phyloP scores from a whole-genome alignment of 2,888 invertebrate genomes.

The Drosophila bunnanda region DNA sequence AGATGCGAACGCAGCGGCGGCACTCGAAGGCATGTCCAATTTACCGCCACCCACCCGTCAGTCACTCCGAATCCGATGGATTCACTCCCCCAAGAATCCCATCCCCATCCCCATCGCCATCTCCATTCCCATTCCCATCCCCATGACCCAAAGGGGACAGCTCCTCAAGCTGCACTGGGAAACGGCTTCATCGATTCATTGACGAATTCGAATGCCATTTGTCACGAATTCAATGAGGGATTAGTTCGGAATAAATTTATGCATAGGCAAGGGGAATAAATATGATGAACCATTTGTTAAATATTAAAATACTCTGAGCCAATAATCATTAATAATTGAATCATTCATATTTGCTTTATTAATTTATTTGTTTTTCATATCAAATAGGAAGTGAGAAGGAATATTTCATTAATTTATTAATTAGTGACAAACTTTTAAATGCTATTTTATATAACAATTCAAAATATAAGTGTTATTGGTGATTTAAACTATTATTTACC shows the following conservation, averaged over 20 bases:
- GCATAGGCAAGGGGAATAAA: not conserved
- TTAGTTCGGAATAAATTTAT: not conserved
- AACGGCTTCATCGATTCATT: slow-evolving; percentile 9
- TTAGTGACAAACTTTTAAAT: no score
- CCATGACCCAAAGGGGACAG: slow-evolving; percentile 1
- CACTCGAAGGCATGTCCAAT: slow-evolving; percentile 48
- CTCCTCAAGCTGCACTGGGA: slow-evolving; percentile 9
- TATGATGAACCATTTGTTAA: not conserved
- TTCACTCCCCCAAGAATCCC: not conserved
- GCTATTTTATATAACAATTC: no score
- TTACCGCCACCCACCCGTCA: slow-evolving; percentile 10
- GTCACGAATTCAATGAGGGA: not conserved
- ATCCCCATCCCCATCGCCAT: slow-evolving; percentile 1
- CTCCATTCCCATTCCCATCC: no score
- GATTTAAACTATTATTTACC: no score
- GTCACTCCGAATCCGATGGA: slow-evolving; percentile 3
- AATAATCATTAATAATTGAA: not conserved
- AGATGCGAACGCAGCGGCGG: slow-evolving; percentile 42
- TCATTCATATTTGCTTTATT: not conserved
- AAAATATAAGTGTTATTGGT: no score
- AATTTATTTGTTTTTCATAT: not conserved
- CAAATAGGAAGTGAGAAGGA: not conserved
- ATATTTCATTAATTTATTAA: not conserved
- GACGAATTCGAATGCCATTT: slow-evolving; percentile 13
- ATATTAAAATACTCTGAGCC: not conserved